Percentiles rank a stretch among this genome's conserved stretches.
These are phyloP conservation scores for Chondrosia reniformis DNA, from an alignment of 37 sponge, comb jelly and placozoan genomes.

Conservation along the genomic window DNA sequence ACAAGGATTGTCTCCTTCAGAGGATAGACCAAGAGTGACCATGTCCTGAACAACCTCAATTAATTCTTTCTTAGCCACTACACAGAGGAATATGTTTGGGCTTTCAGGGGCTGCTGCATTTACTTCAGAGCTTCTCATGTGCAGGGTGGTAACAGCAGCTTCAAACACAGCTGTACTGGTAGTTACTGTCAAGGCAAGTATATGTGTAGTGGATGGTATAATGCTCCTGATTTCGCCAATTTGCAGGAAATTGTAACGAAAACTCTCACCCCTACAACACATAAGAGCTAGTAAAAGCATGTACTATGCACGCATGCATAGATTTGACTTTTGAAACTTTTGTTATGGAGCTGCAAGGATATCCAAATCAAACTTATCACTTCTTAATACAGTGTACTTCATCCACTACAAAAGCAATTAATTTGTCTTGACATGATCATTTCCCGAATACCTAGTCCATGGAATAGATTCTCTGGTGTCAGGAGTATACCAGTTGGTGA, in stretches of 20 bases:
- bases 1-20: neutral
- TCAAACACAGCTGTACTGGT: neutral
- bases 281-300: neutral
- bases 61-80: neutral
- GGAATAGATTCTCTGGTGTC: slow-evolving; percentile 1
- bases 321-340: neutral
- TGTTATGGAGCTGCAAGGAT: too few species aligned
- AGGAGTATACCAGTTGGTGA: neutral
- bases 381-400: slow-evolving; percentile 5
- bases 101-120: slow-evolving; percentile 18
- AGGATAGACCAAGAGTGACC: neutral
- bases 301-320: neutral
- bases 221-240: slow-evolving; percentile 32
- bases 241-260: neutral
- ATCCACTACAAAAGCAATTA: neutral
- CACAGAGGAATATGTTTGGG: slow-evolving; percentile 13
- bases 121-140: slow-evolving; percentile 4
- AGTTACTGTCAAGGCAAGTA: slow-evolving; percentile 30
- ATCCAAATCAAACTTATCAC: neutral
- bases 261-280: slow-evolving; percentile 8
- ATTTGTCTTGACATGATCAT: neutral
- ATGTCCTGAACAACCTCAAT: slow-evolving; percentile 15
- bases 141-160: neutral
- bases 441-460: neutral
- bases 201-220: neutral